These are phyloP conservation scores for Spodoptera frugiperda DNA, from an alignment of 1,140 invertebrate genomes.

Conservation along the genomic window DNA sequence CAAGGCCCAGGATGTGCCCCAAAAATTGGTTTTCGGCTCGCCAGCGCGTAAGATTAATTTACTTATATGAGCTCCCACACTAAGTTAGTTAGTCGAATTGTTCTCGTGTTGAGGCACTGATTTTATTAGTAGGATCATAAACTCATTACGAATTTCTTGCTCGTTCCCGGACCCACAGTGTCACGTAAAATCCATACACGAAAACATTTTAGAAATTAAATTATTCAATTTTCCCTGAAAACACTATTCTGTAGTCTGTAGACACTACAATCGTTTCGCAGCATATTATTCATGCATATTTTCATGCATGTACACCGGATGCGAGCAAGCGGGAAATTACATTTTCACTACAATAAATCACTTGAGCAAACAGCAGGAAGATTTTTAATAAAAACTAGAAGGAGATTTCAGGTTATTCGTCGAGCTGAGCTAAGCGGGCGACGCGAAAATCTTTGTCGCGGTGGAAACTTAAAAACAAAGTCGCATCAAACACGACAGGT, in stretches of 20 bases:
- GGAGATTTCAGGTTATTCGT: background rate
- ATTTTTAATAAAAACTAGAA: conserved; percentile 28
- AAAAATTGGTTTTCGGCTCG: conserved; percentile 67
- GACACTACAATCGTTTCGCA: conserved; percentile 24
- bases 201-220: conserved; percentile 1
- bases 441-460: background rate
- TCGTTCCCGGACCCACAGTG: background rate
- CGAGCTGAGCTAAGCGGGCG: background rate
- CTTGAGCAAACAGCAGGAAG: conserved; percentile 25
- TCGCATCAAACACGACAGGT: conserved; percentile 24
- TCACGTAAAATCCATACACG: background rate
- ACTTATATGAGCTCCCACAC: conserved; percentile 52
- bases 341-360: conserved; percentile 36
- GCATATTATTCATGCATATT: conserved; percentile 28
- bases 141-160: conserved; percentile 1
- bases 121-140: conserved; percentile 35
- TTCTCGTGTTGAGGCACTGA: conserved; percentile 18
- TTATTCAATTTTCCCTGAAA: background rate
- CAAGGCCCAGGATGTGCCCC: conserved; percentile 57
- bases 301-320: conserved; percentile 30
- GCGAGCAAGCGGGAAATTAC: conserved; percentile 23
- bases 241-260: background rate
- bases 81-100: conserved; percentile 38
- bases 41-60: conserved; percentile 60
- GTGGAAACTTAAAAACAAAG: conserved; percentile 12